Base-by-base conservation (phyloP, 1,140 invertebrate genomes). In the Battus philenor region DNA sequence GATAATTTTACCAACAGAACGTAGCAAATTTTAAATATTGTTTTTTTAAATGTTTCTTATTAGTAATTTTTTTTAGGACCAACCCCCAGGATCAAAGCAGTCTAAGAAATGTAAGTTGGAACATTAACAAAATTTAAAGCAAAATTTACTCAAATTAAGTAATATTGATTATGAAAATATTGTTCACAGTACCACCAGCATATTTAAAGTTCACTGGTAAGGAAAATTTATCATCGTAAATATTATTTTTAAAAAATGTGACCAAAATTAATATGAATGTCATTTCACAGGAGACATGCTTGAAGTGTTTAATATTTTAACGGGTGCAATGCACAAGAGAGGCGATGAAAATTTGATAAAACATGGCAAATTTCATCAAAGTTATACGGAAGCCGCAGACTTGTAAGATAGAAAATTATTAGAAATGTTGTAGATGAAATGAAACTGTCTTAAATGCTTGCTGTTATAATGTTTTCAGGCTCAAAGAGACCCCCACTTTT, bases 281-380 rank as follows among this genome's bases (percentile, higher is more conserved):
- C 2, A 10, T 10, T 11, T 30, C 5, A 2, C 12, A 30, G 27
- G 27, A 10, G 27, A n/a, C 9, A 77, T 80, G 73, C 36, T 65
- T 12, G 69, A 77, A 44, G 74, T 65, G 0, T 78, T 81, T 48
- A 67, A 51, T 9, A 64, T 73, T 32, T 50, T 81, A 29, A 77
- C 64, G 0, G 59, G 69, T 11, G 52, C 63, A 0, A 81, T 81
- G 77, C 36, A 59, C 10, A 51, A 60, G 17, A 75, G 72, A 20
- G 74, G 65, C 9, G 31, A 56, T 10, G 50, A 51, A 10, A 44
- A 65, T 7, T 46, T 81, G 11, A 22, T 75, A 16, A 44, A 59
- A 1, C 50, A 73, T 46, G 74, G 70, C 13, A 77, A 81, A 47
- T 81, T 76, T 45, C 32, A 44, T 1, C 63, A 72, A 48, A 69